Conservation (phyloP, 2,797 vertebrate species). For the Pipistrellus pygmaeus region DNA sequence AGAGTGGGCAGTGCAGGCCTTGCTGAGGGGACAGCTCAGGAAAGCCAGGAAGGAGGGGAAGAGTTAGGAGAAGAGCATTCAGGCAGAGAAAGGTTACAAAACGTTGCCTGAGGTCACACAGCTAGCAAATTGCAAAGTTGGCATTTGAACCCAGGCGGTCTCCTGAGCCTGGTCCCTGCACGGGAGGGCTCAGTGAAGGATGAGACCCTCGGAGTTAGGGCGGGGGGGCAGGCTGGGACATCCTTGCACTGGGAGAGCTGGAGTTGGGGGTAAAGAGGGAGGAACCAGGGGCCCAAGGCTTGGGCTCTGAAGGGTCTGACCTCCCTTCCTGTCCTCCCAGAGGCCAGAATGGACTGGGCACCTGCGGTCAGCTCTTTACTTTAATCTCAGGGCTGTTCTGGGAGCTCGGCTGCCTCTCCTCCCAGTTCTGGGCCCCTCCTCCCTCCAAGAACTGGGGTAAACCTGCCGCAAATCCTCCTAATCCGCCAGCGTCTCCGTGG, state of each 20-base stretch:
- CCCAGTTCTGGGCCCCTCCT: conserved; percentile 7
- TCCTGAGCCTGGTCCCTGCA: neutral
- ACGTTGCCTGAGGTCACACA: neutral
- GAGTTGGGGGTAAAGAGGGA: neutral
- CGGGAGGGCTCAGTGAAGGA: too few species aligned
- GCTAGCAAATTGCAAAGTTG: neutral
- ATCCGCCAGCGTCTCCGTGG: neutral
- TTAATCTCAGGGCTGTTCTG: conserved; percentile 57
- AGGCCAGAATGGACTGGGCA: neutral
- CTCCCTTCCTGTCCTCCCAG: neutral
- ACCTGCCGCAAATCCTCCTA: conserved; percentile 69
- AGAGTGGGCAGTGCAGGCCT: neutral
- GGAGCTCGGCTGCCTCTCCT: neutral
- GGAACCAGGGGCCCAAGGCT: neutral
- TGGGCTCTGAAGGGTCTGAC: neutral
- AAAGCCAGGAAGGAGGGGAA: neutral
- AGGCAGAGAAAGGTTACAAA: neutral
- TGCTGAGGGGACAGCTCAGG: neutral
- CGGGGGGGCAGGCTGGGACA: rapidly evolving
- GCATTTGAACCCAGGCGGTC: neutral
- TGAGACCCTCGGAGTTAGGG: neutral
- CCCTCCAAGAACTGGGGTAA: conserved; percentile 28
- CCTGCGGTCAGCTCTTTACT: conserved; percentile 36
- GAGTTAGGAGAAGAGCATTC: neutral
- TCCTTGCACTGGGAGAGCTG: rapidly evolving